Percentiles rank a stretch among this genome's conserved stretches.
Evolutionary conservation across 2,113 vertebrate genomes (phyloP).

Genomic region (Epinephelus cyanopodus): DNA sequence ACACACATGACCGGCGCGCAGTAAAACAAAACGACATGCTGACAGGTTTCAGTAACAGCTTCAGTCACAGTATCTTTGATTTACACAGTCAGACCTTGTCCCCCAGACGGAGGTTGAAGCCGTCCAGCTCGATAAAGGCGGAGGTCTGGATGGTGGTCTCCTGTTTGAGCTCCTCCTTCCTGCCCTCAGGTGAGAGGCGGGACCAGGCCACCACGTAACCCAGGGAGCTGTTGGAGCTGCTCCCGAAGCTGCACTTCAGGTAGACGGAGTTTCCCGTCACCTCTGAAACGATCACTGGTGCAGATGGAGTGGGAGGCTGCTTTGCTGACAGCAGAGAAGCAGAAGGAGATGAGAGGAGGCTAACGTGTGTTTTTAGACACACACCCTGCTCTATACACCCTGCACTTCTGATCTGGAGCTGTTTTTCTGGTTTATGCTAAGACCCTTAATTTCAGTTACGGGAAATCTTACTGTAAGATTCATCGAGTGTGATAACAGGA

Average conservation of each 20-base stretch:
- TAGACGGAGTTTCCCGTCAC: slow-evolving; percentile 79
- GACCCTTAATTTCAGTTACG: neutral
- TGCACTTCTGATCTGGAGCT: neutral
- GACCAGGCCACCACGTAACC: slow-evolving; percentile 90
- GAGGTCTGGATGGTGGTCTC: slow-evolving; percentile 87
- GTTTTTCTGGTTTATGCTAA: neutral
- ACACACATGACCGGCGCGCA: neutral
- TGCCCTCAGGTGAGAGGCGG: slow-evolving; percentile 86
- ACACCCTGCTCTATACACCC: neutral
- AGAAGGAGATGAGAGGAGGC: neutral
- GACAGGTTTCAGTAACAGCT: neutral
- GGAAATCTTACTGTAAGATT: neutral
- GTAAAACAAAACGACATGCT: slow-evolving; percentile 31
- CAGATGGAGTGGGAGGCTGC: slow-evolving; percentile 76
- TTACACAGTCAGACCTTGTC: slow-evolving; percentile 84
- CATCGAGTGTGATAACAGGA: neutral
- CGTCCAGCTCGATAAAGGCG: slow-evolving; percentile 91
- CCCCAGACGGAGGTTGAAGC: slow-evolving; percentile 91
- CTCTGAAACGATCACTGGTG: slow-evolving; percentile 83
- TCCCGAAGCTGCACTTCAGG: slow-evolving; percentile 88
- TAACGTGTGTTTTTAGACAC: neutral
- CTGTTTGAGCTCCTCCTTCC: slow-evolving; percentile 88
- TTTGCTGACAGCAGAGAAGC: slow-evolving; percentile 48
- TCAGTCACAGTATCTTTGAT: neutral
- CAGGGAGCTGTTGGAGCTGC: slow-evolving; percentile 82